Evolutionary conservation across 2,797 vertebrate genomes (phyloP), one percentile per base, ranked within the genome.

Genomic region (Pseudomugil gertrudae): DNA sequence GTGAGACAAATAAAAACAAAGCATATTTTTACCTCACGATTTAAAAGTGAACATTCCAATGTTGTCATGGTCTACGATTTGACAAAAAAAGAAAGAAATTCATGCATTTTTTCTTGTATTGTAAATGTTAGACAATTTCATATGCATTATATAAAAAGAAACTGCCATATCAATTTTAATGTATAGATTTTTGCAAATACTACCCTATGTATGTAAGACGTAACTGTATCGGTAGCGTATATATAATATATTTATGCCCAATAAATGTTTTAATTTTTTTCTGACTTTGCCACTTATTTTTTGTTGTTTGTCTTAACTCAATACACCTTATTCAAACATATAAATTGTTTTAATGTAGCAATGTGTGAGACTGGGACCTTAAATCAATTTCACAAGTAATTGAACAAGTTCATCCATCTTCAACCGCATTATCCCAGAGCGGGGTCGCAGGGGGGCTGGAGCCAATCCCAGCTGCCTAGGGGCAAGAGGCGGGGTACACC

Each of bases 201-300:
- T 97, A 98, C 95, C 95, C 97, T 96, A 94, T 97, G 95, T 97
- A 99, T 97, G 97, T 98, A 98, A 98, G 96, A 98, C 96, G 94
- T 98, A 98, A 98, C 96, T 96, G 96, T 99, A 99, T 96, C 96
- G 95, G 96, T 99, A 99, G 98, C 97, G 96, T 98, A 98, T 98
- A 98, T 99, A 97, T 98, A 98, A 99, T 99, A 99, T 99, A 99
- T 99, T 99, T 99, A 99, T 98, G 98, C 98, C 94, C 98, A 99
- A 99, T 99, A 99, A 98, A 99, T 98, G 96, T 97, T 98, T 97
- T 95, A 96, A 97, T 96, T 96, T 96, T 91, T 96, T 98, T 96
- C 95, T 94, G 95, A 93, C 79, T 74, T 82, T 60, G 53, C n/a
- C n/a, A 51, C 72, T 84, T 50, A 30, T 53, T 74, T 66, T 85